These are phyloP conservation scores for Orestias chungarensis DNA, from an alignment of 2,797 vertebrate species.

Conservation along the genomic window DNA sequence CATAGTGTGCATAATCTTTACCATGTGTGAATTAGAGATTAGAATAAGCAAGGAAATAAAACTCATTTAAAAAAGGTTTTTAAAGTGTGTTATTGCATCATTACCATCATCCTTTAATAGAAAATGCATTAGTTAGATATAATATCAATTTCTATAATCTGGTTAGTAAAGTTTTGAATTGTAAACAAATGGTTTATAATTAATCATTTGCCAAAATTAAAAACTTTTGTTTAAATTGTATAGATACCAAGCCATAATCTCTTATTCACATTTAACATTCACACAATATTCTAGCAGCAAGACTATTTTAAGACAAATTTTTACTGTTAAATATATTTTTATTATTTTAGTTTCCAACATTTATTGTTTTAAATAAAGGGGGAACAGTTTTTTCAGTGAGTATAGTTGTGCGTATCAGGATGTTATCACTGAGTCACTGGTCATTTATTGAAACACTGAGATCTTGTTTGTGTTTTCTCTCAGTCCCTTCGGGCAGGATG, in stretches of 20 bases:
- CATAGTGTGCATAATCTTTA: not conserved
- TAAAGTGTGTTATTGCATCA: too few species aligned
- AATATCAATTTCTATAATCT: not conserved
- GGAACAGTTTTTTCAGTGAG: not conserved
- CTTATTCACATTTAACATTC: too few species aligned
- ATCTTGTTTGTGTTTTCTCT: constrained; percentile 22
- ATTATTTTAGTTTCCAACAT: not conserved
- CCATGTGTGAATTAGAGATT: not conserved
- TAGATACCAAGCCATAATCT: not conserved
- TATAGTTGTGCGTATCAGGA: not conserved
- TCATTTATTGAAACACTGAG: constrained; percentile 48
- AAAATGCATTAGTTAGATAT: too few species aligned
- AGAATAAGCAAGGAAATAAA: not conserved
- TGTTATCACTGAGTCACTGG: constrained; percentile 33
- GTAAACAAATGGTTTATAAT: not conserved
- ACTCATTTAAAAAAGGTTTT: not conserved
- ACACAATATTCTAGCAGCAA: not conserved
- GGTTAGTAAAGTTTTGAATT: not conserved
- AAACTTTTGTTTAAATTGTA: too few species aligned
- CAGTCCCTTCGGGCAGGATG: constrained; percentile 49
- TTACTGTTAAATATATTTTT: not conserved
- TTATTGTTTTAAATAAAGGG: not conserved
- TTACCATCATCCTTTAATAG: not conserved
- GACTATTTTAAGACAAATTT: not conserved
- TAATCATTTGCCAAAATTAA: not conserved